A percentile compares a stretch with the other conserved stretches of the same genome.
Conservation (phyloP, 92 coral and sea anemone species). For the Bergia puertoricense region DNA sequence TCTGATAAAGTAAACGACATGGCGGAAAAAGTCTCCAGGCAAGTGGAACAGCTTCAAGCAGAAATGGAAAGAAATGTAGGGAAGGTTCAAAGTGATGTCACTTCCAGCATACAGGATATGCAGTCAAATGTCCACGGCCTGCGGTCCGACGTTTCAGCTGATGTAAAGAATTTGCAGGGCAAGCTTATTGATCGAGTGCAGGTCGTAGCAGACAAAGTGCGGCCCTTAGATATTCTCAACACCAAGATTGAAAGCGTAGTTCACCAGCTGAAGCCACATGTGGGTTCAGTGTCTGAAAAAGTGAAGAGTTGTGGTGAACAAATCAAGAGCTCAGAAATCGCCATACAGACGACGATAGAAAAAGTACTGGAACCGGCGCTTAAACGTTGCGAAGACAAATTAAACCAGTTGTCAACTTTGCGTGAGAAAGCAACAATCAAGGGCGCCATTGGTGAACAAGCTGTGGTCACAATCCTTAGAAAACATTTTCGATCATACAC, state of each 20-base stretch:
- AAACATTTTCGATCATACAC: conserved; percentile 27
- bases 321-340: conserved; percentile 3
- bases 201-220: conserved; percentile 49
- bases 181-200: conserved; percentile 40
- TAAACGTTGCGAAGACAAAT: conserved; percentile 22
- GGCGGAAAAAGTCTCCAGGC: conserved; percentile 2
- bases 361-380: background rate
- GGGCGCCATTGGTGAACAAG: conserved; percentile 54
- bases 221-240: conserved; percentile 32
- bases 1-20: conserved; percentile 14
- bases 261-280: conserved; percentile 1
- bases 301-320: background rate
- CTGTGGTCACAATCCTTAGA: conserved; percentile 35
- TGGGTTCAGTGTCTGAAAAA: background rate
- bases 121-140: conserved; percentile 20
- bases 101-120: background rate
- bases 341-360: conserved; percentile 22
- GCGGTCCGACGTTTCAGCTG: conserved; percentile 12
- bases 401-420: conserved; percentile 34
- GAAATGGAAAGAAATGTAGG: conserved; percentile 8
- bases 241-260: conserved; percentile 18
- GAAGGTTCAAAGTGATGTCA: conserved; percentile 14
- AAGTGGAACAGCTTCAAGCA: conserved; percentile 27
- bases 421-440: conserved; percentile 47
- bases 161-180: conserved; percentile 13